Conservation (phyloP, 2,797 vertebrate species). For the Phoebastria nigripes region DNA sequence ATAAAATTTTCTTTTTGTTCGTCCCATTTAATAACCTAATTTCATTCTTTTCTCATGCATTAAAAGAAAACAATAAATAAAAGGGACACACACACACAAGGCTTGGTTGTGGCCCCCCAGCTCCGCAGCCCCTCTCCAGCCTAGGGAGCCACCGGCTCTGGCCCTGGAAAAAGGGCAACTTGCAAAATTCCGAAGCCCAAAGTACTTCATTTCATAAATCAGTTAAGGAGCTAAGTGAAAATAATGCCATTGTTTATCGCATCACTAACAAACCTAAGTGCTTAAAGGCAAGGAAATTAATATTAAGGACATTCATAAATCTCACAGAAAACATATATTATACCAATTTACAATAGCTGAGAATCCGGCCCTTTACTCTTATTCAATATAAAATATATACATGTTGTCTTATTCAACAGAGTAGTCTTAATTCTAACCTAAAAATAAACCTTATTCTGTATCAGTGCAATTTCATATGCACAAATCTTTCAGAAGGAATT, state of each 20-base stretch:
- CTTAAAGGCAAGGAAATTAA: constrained; percentile 67
- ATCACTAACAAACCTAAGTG: constrained; percentile 67
- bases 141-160: fast-evolving
- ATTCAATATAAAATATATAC: neutral
- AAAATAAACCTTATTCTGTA: constrained; percentile 54
- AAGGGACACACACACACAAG: neutral
- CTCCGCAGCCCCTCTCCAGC: neutral
- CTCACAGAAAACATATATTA: constrained; percentile 35
- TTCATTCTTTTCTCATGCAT: neutral
- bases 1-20: neutral
- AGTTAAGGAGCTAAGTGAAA: constrained; percentile 53
- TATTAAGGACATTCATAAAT: constrained; percentile 61
- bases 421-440: constrained; percentile 27
- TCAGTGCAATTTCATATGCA: constrained; percentile 58
- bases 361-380: neutral
- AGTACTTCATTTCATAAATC: constrained; percentile 40
- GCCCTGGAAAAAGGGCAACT: neutral
- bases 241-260: constrained; percentile 64
- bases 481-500: constrained; percentile 66
- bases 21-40: neutral
- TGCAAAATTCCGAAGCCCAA: neutral
- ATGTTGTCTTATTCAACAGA: neutral
- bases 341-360: constrained; percentile 28
- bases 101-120: neutral
- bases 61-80: neutral